phyloP scores from a whole-genome alignment of 1,140 invertebrate species.

The Leptonema lineaticorne region DNA sequence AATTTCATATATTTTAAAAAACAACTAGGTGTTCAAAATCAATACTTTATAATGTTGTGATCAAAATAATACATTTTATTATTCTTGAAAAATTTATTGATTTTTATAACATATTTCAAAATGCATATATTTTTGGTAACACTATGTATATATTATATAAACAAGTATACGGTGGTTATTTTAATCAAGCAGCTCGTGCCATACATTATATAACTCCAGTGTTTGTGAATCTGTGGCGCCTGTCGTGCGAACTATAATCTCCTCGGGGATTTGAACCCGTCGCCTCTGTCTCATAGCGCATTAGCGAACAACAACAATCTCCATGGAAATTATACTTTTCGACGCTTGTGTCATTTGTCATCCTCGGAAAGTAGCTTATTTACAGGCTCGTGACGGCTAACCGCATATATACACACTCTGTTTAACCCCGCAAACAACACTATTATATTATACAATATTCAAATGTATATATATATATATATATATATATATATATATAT shows the following conservation, averaged over 20 bases:
- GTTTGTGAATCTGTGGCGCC: not conserved
- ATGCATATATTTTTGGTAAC: no score
- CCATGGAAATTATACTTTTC: slow-evolving; percentile 27
- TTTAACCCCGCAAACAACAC: not conserved
- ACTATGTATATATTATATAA: no score
- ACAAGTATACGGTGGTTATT: no score
- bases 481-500: not conserved
- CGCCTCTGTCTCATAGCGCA: slow-evolving; percentile 25
- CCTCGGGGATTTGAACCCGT: no score
- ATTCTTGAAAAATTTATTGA: no score
- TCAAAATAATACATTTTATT: no score
- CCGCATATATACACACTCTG: not conserved
- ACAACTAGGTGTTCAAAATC: no score
- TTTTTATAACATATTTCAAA: no score
- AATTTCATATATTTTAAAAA: no score
- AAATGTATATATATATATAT: not conserved
- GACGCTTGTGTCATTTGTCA: slow-evolving; percentile 27
- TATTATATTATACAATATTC: not conserved
- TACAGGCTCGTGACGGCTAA: slow-evolving; percentile 8
- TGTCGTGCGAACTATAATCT: no score
- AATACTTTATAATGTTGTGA: no score
- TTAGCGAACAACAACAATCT: slow-evolving; percentile 21
- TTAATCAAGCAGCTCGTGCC: no score
- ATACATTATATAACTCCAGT: not conserved
- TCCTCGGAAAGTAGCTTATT: slow-evolving; percentile 14